Evolutionary conservation across 2,797 vertebrate species (phyloP), one percentile per base, ranked within the genome.

Genomic region (Microctenopoma steveboyesi): DNA sequence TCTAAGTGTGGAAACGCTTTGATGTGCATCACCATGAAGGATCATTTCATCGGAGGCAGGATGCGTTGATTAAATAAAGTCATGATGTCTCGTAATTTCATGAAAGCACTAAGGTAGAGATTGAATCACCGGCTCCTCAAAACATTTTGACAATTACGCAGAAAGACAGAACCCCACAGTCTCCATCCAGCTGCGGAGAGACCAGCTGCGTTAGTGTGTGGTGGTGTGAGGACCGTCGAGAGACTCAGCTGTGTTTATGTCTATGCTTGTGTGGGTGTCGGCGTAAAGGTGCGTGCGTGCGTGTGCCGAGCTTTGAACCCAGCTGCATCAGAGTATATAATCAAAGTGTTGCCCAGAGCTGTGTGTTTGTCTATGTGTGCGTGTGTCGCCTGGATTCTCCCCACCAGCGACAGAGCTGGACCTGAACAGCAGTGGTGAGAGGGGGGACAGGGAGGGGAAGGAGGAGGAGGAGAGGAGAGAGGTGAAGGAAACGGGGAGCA

Each of bases 321-420:
- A 81, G 77, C 76, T 89, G 78, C 80, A 74, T 84, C 54, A 64
- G 75, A 85, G 76, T 55, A 28, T 61, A 69, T 83, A 78, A 70
- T 79, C 60, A 85, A 78, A 84, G 76, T 74, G 43, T 78, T 50
- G 71, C 78, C 79, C 0, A 12, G 60, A 78, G 81, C 78, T 69
- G 59, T 74, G 76, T 35, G 25, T 64, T 28, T 69, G 70, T 58
- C 73, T 55, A 74, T 68, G 70, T 58, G 76, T 55, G 22, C 22
- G 76, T 68, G 80, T 68, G 81, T 79, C 14, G 72, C 67, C 58
- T 78, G 82, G 86, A 88, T 88, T 84, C 75, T 75, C 77, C 69
- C 84, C 79, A 83, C 80, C 83, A 84, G 83, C 57, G 81, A 91
- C 74, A 83, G 89, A 88, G 79, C 89, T 91, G 90, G 89, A 91